Conservation (phyloP, 2,113 vertebrate genomes). For the Ibidorhyncha struthersii region DNA sequence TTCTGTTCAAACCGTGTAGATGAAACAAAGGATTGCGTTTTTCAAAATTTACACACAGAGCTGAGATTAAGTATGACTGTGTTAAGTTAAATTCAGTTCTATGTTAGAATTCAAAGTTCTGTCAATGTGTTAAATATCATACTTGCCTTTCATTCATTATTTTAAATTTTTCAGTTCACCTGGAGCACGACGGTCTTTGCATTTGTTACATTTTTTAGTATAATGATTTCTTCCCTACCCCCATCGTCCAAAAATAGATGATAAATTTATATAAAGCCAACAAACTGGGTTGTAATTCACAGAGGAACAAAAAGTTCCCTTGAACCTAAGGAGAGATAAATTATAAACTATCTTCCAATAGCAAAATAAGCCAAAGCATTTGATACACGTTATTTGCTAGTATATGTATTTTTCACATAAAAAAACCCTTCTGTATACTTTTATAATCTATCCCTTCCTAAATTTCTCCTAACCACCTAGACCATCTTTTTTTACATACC, state of each 20-base stretch:
- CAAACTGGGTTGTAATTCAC: background rate
- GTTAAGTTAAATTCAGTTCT: background rate
- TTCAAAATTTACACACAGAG: background rate
- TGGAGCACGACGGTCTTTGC: background rate
- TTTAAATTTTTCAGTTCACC: background rate
- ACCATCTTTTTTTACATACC: background rate
- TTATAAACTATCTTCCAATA: background rate
- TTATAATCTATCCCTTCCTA: background rate
- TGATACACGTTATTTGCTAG: background rate
- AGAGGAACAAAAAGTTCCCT: background rate
- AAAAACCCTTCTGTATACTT: accelerated
- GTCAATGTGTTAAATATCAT: background rate
- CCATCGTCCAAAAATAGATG: background rate
- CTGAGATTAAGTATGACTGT: background rate
- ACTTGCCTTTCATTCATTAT: background rate
- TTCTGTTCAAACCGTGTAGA: background rate
- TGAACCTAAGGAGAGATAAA: background rate
- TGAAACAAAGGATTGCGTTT: background rate
- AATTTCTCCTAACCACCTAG: background rate
- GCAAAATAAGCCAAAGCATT: background rate
- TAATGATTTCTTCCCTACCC: background rate
- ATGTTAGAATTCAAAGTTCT: background rate
- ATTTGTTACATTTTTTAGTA: background rate
- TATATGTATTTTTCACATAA: background rate
- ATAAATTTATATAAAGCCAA: background rate